Base-by-base conservation (phyloP, 1,140 invertebrate species). In the Frieseomelitta varia region DNA sequence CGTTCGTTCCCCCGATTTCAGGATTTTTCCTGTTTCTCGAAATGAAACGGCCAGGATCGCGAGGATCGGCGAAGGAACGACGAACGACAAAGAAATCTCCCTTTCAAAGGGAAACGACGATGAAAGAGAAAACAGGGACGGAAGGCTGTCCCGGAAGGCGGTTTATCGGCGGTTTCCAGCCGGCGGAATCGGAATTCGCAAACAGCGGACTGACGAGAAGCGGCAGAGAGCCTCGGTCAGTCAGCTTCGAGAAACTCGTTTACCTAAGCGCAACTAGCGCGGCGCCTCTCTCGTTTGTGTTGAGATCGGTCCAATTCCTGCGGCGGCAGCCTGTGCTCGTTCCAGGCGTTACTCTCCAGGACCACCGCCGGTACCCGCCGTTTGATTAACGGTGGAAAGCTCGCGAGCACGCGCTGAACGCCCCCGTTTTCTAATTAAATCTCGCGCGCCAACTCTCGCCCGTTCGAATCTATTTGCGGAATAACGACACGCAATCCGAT, bases 211-310 rank as follows among this genome's bases (percentile, higher is more conserved):
- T 47, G 56, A 76, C 24, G 63, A 74, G 39, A 39, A 15, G 8
- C 6, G 39, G 6, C 6, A 10, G 51, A 55, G 19, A 58, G 58
- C 34, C 30, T 58, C 30, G 76, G 65, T 79, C 63, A 84, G 71
- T 24, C 77, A 67, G 61, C 30, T 27, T 58, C n/a, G 56, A 65
- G 87, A 80, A 88, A 81, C 88, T 84, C 81, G 87, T 88, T 89
- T 88, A 79, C 87, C 81, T 86, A 86, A 72, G 73, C 34, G 68
- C 12, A 19, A 69, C 65, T n/a, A 58, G 19, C 53, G 61, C 8
- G 39, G 24, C 4, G 39, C 4, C 21, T 34, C 21, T 34, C 30
- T 24, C 71, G 84, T 86, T 86, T 86, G 84, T 88, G 75, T 80
- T 78, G 76, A 67, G 77, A 88, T 81, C 78, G 71, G 34, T 58